Evolutionary conservation across 1,140 invertebrate genomes (phyloP).

Genomic region (Mesaphorura yosii): DNA sequence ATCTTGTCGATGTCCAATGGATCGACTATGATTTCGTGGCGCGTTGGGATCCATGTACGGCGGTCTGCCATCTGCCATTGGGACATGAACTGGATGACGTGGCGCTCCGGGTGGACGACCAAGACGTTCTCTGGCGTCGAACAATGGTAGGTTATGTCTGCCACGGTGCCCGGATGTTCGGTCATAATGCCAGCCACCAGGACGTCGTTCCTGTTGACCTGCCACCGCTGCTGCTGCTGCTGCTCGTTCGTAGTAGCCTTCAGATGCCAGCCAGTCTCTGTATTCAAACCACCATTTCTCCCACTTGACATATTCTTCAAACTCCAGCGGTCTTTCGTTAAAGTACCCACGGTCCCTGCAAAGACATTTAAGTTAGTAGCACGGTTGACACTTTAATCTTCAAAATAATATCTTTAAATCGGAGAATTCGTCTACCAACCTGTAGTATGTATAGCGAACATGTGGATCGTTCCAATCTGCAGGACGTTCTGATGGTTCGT

Average conservation of each 20-base stretch:
- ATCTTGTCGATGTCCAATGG: constrained; percentile 16
- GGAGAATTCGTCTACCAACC: constrained; percentile 4
- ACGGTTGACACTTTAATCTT: background rate
- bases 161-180: too few relatives aligned
- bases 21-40: constrained; percentile 12
- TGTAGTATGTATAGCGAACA: constrained; percentile 72
- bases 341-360: constrained; percentile 64
- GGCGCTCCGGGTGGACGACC: too few relatives aligned
- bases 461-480: constrained; percentile 73
- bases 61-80: too few relatives aligned
- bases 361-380: constrained; percentile 6
- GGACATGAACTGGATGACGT: too few relatives aligned
- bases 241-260: constrained; percentile 34
- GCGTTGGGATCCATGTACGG: background rate
- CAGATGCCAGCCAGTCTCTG: constrained; percentile 75
- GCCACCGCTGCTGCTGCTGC: background rate
- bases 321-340: constrained; percentile 48
- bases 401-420: constrained; percentile 1
- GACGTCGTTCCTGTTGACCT: background rate
- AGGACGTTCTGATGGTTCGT: constrained; percentile 38
- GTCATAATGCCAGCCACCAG: too few relatives aligned
- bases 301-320: constrained; percentile 80
- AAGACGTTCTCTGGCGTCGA: too few relatives aligned
- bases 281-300: constrained; percentile 90
- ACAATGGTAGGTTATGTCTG: too few relatives aligned